Conservation (phyloP, 2,797 vertebrate species). For the Menidia menidia region DNA sequence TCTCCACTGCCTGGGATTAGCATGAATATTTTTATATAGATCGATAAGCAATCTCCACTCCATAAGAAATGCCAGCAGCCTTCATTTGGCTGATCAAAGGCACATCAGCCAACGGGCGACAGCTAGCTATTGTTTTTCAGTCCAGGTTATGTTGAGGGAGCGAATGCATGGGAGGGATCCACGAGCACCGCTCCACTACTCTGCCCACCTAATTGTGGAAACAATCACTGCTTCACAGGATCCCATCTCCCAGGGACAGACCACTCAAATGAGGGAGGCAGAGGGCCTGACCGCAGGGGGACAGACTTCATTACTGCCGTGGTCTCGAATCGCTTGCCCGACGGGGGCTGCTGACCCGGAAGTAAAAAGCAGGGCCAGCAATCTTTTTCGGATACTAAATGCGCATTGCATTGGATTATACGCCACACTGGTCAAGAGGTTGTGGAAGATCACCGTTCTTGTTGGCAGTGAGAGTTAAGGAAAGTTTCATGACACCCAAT, state of each 20-base stretch:
- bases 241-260: constrained; percentile 89
- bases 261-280: constrained; percentile 88
- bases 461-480: neutral
- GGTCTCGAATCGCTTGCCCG: constrained; percentile 60
- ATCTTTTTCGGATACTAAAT: constrained; percentile 74
- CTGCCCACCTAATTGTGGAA: constrained; percentile 89
- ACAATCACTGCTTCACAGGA: constrained; percentile 92
- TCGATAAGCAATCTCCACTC: constrained; percentile 99
- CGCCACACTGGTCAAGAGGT: constrained; percentile 45
- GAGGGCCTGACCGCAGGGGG: constrained; percentile 78
- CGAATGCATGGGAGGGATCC: constrained; percentile 85
- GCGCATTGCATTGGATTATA: constrained; percentile 68
- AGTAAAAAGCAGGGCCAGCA: constrained; percentile 79
- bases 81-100: constrained; percentile 99
- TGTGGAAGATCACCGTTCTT: constrained; percentile 25
- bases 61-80: constrained; percentile 99
- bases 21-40: constrained; percentile 99
- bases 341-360: constrained; percentile 75
- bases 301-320: constrained; percentile 83
- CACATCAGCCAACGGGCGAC: constrained; percentile 91
- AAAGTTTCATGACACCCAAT: constrained; percentile 3
- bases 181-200: constrained; percentile 78
- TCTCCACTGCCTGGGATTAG: constrained; percentile 94
- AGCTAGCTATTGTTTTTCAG: constrained; percentile 96
- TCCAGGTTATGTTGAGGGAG: constrained; percentile 77